Evolutionary conservation across 2,888 invertebrate genomes (phyloP), one percentile per base, ranked within the genome.

Genomic region (Drosophila ezoana): DNA sequence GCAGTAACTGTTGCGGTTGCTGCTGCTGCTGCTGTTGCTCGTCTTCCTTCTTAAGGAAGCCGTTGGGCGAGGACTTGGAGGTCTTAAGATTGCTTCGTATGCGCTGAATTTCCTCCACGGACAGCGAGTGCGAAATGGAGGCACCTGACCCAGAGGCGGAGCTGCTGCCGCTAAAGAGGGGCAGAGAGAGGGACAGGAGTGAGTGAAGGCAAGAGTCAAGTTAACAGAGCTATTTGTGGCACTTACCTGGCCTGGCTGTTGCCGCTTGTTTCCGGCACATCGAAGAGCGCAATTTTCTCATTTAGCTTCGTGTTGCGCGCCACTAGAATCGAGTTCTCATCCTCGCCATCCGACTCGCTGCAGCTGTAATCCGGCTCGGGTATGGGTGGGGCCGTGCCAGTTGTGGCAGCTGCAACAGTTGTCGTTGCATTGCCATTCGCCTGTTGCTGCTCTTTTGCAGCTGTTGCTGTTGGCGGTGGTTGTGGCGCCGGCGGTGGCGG

Each of bases 291-390:
- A 85, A 92, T 94, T 84, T 93, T 93, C 91, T 93, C 94, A 87
- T 93, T 94, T 32, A 93, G 91, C 66, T 93, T 93, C 11, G 93
- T 92, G 72, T 92, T 92, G 58, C 92, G 89, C 4, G 92, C 92
- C 53, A 92, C 92, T 44, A 92, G 79, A 66, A 92, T 92, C 0
- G 92, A 92, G 63, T 92, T 92, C 66, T 94, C 94, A 69, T 94
- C 94, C 73, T 96, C 96, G 64, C 95, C 96, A 87, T 97, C 97
- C 0, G 96, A 96, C 90, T 97, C 97, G 73, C 96, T 97, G 92
- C 97, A 95, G 91, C 97, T 97, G 93, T 97, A 97, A 92, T 97
- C 97, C 0, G 97, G 97, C 90, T 97, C 97, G 0, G 97, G 97
- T 80, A 97, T 97, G n/a, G 97, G 96, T 9, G 97, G 96, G 1